Base-by-base conservation (phyloP, 2,888 invertebrate genomes). In the Dilophus febrilis region DNA sequence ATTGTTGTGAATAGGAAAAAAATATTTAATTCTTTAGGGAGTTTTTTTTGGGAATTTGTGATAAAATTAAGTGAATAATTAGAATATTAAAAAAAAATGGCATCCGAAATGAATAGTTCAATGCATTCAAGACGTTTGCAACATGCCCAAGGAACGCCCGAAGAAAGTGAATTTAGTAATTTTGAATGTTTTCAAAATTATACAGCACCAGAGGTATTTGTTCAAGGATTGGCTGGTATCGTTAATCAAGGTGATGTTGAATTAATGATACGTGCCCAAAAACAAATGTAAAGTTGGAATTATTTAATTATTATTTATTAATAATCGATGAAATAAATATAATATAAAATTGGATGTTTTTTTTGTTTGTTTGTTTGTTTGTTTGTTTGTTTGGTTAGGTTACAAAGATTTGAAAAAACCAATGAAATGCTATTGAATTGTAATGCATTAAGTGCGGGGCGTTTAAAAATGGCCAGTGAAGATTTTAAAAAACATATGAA, bases 381-480 rank as follows among this genome's bases (percentile, higher is more conserved):
- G n/a, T n/a, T n/a, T n/a, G n/a, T n/a, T n/a, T n/a, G n/a, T n/a
- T n/a, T n/a, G n/a, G n/a, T 2, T 55, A 91, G 91, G 87, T 60
- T 97, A 19, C 86, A 88, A 53, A 71, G 95, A 40, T 98, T 95
- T 65, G 97, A 97, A 56, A 97, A 97, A 61, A 97, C 97, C 1
- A 98, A 97, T 55, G 97, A 98, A 66, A 98, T 97, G 97, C 65
- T 98, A 26, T 80, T 88, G 10, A 97, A 95, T 59, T 95, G 95
- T 57, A 94, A 94, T 60, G 83, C 87, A 14, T 61, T 98, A n/a
- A 90, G 94, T 1, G 78, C 84, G 3, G 80, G 80, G 46, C 72
- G 97, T 11, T 71, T 90, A 40, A 84, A 88, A 53, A 76, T 75
- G 16, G 90, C 92, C 1, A 78, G 76, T 8, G 74, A 75, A 1